These are phyloP conservation scores for Ostrea edulis DNA, from an alignment of 1,140 invertebrate genomes.

Conservation along the genomic window DNA sequence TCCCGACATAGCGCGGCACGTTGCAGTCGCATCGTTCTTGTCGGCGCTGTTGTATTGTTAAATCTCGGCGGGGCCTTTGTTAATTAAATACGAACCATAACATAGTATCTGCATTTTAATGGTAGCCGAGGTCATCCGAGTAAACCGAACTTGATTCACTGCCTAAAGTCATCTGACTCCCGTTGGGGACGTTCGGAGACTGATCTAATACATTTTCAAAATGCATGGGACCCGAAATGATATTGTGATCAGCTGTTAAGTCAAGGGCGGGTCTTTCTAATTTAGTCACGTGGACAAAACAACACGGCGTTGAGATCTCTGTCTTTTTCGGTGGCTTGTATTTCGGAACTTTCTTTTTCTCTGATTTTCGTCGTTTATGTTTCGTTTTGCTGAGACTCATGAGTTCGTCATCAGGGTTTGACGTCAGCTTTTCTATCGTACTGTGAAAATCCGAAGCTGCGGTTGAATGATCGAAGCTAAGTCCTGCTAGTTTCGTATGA, in stretches of 20 bases:
- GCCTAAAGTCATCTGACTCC: neutral
- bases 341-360: slow-evolving; percentile 71
- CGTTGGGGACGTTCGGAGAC: slow-evolving; percentile 5
- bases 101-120: neutral
- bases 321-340: slow-evolving; percentile 86
- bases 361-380: slow-evolving; percentile 80
- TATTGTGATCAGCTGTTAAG: slow-evolving; percentile 34
- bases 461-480: slow-evolving; percentile 88
- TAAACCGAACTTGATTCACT: slow-evolving; percentile 25
- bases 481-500: slow-evolving; percentile 82
- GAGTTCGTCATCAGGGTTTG: slow-evolving; percentile 90
- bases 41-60: neutral
- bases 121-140: neutral
- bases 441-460: slow-evolving; percentile 86
- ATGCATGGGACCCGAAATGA: slow-evolving; percentile 43
- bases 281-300: slow-evolving; percentile 91
- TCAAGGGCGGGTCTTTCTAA: slow-evolving; percentile 83
- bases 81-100: neutral
- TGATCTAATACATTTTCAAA: slow-evolving; percentile 44
- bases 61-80: neutral
- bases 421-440: slow-evolving; percentile 86
- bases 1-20: neutral
- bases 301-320: slow-evolving; percentile 92
- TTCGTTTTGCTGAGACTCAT: slow-evolving; percentile 82
- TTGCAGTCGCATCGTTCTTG: neutral